Percentiles rank a stretch among this genome's conserved stretches.
These are phyloP conservation scores for Micromesistius poutassou DNA, from an alignment of 2,797 vertebrate genomes.

Conservation along the genomic window DNA sequence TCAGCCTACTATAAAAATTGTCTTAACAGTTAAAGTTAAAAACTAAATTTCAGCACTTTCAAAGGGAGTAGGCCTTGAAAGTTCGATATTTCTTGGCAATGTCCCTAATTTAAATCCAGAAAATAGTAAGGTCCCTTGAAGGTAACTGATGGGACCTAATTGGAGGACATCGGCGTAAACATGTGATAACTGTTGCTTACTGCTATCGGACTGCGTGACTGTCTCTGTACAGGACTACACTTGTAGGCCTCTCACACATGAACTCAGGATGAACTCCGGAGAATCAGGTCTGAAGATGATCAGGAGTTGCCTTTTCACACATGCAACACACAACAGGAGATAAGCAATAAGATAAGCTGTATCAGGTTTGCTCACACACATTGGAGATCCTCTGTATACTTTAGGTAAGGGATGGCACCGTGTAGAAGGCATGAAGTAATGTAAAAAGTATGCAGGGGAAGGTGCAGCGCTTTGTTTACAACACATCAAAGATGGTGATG, in stretches of 20 bases:
- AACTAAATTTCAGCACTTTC: background rate
- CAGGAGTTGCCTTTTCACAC: too few species aligned
- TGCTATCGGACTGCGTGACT: background rate
- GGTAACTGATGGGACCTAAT: background rate
- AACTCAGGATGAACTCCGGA: too few species aligned
- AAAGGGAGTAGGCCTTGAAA: background rate
- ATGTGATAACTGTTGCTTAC: background rate
- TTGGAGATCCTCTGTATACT: too few species aligned
- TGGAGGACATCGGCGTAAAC: background rate
- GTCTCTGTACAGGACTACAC: background rate
- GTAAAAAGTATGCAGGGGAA: too few species aligned
- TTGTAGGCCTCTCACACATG: background rate
- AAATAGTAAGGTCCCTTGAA: background rate
- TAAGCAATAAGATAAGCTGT: too few species aligned
- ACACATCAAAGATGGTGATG: too few species aligned
- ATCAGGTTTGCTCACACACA: too few species aligned
- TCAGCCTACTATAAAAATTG: background rate
- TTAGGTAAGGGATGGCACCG: too few species aligned
- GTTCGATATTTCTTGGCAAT: background rate
- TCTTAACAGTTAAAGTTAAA: background rate
- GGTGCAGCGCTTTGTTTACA: too few species aligned
- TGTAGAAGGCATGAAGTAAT: too few species aligned
- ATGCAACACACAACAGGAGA: too few species aligned
- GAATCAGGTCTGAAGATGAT: too few species aligned
- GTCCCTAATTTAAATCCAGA: background rate